Evolutionary conservation across 1,140 invertebrate species (phyloP).

Genomic region (Aricia agestis): DNA sequence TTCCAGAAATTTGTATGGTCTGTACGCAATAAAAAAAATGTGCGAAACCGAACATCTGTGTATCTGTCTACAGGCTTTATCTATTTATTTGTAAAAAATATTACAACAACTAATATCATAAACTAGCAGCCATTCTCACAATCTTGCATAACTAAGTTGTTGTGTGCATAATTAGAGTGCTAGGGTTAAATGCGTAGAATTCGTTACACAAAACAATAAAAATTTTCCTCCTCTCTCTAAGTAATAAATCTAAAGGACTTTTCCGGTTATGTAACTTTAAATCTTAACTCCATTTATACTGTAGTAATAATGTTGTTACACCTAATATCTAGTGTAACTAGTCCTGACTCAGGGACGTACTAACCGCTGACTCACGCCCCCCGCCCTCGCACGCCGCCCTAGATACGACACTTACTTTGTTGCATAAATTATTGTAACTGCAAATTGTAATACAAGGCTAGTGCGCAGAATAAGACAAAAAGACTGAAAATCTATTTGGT

Average conservation of each 20-base stretch:
- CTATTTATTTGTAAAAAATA: no score
- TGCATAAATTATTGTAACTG: background rate
- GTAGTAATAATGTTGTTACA: background rate
- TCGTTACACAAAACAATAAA: background rate
- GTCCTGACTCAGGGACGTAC: background rate
- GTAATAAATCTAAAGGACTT: background rate
- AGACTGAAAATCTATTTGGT: background rate
- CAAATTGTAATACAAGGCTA: background rate
- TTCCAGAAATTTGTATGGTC: no score
- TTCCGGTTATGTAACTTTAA: background rate
- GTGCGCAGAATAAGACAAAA: no score
- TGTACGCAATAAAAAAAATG: no score
- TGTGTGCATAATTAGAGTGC: no score
- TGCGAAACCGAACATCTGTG: no score
- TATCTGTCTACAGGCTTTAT: no score
- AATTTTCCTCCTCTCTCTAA: background rate
- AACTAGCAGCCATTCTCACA: no score
- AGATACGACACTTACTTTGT: background rate
- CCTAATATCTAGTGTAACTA: background rate
- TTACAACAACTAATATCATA: no score
- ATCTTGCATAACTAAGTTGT: no score
- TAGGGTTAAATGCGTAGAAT: no score
- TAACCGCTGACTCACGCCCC: slow-evolving; percentile 11
- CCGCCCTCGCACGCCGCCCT: background rate
- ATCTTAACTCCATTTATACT: background rate